Conservation (phyloP, 2,797 vertebrate genomes). For the Microctenopoma lineatum region DNA sequence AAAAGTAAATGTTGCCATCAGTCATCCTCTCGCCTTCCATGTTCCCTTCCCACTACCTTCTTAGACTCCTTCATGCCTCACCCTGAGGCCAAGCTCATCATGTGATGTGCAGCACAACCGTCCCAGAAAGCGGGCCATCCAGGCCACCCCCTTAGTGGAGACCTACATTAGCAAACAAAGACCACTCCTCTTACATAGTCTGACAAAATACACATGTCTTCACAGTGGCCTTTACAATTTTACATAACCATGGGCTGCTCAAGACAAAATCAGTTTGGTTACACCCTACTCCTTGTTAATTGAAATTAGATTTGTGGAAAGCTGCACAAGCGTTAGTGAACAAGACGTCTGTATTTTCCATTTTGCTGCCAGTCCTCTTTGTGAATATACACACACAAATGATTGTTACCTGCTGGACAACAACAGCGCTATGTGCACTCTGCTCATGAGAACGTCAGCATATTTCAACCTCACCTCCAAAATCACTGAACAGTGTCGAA, state of each 20-base stretch:
- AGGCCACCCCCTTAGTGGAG: conserved; percentile 60
- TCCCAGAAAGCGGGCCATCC: conserved; percentile 73
- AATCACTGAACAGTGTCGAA: background rate
- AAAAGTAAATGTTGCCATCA: conserved; percentile 59
- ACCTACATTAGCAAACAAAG: conserved; percentile 81
- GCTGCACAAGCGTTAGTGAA: conserved; percentile 24
- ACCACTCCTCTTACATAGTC: conserved; percentile 43
- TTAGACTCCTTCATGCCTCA: conserved; percentile 60
- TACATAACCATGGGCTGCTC: conserved; percentile 24
- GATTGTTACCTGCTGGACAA: background rate
- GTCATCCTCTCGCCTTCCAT: conserved; percentile 55
- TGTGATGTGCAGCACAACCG: conserved; percentile 64
- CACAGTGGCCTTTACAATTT: conserved; percentile 42
- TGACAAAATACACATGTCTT: conserved; percentile 51
- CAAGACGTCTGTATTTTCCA: conserved; percentile 10
- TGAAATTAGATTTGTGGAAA: conserved; percentile 17
- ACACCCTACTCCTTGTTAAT: conserved; percentile 26
- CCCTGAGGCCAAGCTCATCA: conserved; percentile 76
- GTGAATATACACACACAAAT: background rate
- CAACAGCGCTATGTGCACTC: background rate
- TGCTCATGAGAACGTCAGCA: background rate
- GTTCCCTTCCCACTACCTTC: conserved; percentile 48
- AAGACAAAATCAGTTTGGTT: conserved; percentile 20
- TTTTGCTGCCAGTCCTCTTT: background rate
- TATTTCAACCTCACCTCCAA: background rate